A percentile compares a stretch with the other conserved stretches of the same genome.
phyloP scores from a whole-genome alignment of 2,113 vertebrate species.

The Carassius carassius region DNA sequence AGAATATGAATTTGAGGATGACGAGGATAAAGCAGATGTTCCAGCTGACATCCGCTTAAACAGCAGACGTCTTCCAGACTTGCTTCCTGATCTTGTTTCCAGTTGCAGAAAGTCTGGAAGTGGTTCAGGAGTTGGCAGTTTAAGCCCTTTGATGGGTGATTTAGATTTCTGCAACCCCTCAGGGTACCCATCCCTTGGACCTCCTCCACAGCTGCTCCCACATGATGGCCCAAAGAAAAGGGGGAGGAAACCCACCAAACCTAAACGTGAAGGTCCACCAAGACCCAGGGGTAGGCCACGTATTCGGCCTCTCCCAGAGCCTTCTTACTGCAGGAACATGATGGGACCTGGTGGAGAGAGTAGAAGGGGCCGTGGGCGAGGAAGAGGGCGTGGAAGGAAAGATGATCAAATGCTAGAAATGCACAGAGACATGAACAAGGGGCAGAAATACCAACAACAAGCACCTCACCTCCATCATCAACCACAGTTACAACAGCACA shows the following conservation, averaged over 20 bases:
- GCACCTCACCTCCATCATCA: constrained; percentile 64
- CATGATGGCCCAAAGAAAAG: constrained; percentile 82
- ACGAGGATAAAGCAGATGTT: constrained; percentile 86
- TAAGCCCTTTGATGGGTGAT: constrained; percentile 84
- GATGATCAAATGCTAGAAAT: constrained; percentile 70
- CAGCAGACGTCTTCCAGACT: constrained; percentile 81
- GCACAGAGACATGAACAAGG: constrained; percentile 70
- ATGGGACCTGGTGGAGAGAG: constrained; percentile 73
- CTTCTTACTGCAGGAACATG: constrained; percentile 70
- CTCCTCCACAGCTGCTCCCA: constrained; percentile 66
- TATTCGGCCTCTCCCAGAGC: constrained; percentile 84
- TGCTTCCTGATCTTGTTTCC: constrained; percentile 88
- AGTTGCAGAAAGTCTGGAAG: constrained; percentile 79
- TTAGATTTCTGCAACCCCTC: constrained; percentile 83
- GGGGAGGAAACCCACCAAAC: constrained; percentile 87
- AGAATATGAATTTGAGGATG: constrained; percentile 90
- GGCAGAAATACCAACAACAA: constrained; percentile 64
- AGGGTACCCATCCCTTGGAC: constrained; percentile 72
- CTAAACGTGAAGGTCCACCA: constrained; percentile 88
- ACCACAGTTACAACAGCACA: constrained; percentile 64
- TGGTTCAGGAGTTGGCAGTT: constrained; percentile 64
- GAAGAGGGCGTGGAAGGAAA: constrained; percentile 69
- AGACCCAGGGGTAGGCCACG: constrained; percentile 84
- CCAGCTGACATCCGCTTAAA: constrained; percentile 91
- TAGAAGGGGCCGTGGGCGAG: constrained; percentile 69